Evolutionary conservation across 2,797 vertebrate species (phyloP).

Genomic region (Bryconaethiops microstoma): DNA sequence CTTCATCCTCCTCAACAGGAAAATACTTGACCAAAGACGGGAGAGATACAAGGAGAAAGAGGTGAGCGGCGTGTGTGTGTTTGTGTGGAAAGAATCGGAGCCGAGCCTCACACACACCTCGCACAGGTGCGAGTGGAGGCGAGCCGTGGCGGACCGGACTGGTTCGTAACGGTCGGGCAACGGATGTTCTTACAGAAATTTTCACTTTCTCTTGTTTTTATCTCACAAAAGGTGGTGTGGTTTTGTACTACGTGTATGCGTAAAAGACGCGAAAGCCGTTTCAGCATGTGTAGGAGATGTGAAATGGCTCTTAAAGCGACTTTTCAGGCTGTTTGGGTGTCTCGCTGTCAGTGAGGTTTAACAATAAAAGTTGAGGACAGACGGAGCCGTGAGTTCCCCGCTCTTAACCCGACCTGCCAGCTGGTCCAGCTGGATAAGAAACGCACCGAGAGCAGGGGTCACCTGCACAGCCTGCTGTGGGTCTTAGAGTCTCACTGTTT

Average conservation of each 20-base stretch:
- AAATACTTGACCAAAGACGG: conserved; percentile 56
- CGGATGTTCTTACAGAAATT: background rate
- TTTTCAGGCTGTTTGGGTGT: background rate
- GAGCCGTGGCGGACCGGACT: background rate
- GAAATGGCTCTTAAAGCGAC: background rate
- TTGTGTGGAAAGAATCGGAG: background rate
- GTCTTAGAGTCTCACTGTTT: too few relatives aligned
- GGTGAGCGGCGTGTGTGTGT: conserved; percentile 45
- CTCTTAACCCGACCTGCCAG: background rate
- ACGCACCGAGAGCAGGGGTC: background rate
- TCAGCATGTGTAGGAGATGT: background rate
- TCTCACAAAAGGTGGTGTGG: background rate
- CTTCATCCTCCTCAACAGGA: conserved; percentile 62
- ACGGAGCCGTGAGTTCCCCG: background rate
- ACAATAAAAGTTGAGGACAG: background rate
- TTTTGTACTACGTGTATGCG: background rate
- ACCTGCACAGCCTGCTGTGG: too few relatives aligned
- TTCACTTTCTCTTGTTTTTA: background rate
- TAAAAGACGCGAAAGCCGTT: background rate
- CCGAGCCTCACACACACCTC: background rate
- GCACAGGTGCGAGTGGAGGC: background rate
- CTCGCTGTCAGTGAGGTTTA: background rate
- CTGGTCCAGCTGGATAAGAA: too few relatives aligned
- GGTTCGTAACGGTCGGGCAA: too few relatives aligned
- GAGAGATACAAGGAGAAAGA: conserved; percentile 50